Evolutionary conservation across 2,888 invertebrate species (phyloP).

Genomic region (Cryptosula pallasiana): DNA sequence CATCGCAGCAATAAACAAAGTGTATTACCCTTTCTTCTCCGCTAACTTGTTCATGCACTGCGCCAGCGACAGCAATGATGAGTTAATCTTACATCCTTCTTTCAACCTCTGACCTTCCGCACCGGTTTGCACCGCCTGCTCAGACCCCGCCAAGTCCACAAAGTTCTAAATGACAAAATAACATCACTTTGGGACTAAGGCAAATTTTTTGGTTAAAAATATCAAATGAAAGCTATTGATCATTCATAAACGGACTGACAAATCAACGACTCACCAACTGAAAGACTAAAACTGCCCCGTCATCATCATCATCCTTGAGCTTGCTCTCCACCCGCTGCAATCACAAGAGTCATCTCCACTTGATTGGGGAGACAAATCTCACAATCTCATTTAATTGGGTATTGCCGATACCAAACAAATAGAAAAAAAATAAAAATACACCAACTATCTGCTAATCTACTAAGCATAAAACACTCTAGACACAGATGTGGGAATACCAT

Average conservation of each 20-base stretch:
- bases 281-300: conserved; percentile 68
- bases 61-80: conserved; percentile 66
- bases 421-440: no score
- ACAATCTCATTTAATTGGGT: no score
- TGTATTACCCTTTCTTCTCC: conserved; percentile 56
- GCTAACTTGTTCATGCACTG: conserved; percentile 77
- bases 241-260: not conserved
- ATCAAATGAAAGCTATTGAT: not conserved
- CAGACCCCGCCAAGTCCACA: conserved; percentile 86
- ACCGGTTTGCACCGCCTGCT: conserved; percentile 71
- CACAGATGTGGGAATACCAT: no score
- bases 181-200: no score
- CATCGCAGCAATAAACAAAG: no score
- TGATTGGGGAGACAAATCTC: no score
- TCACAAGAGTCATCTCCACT: no score
- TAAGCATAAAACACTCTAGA: no score
- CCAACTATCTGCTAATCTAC: no score
- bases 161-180: conserved; percentile 68
- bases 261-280: conserved; percentile 59
- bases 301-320: conserved; percentile 27
- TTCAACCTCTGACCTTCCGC: conserved; percentile 71
- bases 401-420: no score
- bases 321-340: conserved; percentile 3
- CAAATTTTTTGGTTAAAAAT: no score
- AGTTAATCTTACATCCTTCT: conserved; percentile 78